These are phyloP conservation scores for Tarsius wallacei DNA, from an alignment of 2,797 vertebrate species.

Conservation along the genomic window DNA sequence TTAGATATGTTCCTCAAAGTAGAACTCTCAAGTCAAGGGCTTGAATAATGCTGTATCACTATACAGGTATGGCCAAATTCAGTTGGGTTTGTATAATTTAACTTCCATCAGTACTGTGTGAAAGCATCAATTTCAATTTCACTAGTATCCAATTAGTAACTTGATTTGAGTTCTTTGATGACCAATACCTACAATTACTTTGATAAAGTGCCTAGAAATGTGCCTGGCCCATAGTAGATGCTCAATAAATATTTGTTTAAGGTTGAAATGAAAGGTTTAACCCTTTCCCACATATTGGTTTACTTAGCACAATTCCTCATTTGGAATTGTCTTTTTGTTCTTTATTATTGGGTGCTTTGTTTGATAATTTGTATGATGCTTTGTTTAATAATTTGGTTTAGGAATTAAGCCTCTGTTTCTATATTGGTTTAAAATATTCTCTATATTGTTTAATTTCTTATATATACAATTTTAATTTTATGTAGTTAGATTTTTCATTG, in stretches of 20 bases:
- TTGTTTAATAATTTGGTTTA: slow-evolving; percentile 54
- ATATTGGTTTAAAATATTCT: slow-evolving; percentile 19
- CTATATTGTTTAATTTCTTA: slow-evolving; percentile 12
- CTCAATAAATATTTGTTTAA: slow-evolving; percentile 42
- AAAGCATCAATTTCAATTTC: slow-evolving; percentile 56
- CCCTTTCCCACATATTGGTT: background rate
- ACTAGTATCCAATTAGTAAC: background rate
- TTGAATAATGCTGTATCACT: background rate
- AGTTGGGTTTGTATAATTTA: slow-evolving; percentile 11
- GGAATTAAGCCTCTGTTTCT: slow-evolving; percentile 29
- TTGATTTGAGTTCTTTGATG: slow-evolving; percentile 40
- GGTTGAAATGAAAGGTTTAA: slow-evolving; percentile 25
- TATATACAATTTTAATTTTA: slow-evolving; percentile 55
- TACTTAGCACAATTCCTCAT: slow-evolving; percentile 47
- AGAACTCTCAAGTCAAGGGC: slow-evolving; percentile 42
- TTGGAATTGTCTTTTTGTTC: slow-evolving; percentile 56
- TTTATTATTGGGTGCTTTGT: slow-evolving; percentile 5
- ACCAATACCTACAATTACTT: slow-evolving; percentile 14
- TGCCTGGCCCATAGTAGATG: background rate
- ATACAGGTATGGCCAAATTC: background rate
- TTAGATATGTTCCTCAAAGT: background rate
- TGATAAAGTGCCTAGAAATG: slow-evolving; percentile 14
- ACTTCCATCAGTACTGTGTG: slow-evolving; percentile 12
- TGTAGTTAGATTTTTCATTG: background rate
- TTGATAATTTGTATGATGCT: slow-evolving; percentile 45